Percentiles rank a stretch among this genome's conserved stretches.
phyloP scores from a whole-genome alignment of 1,140 invertebrate genomes.

The Drosophila saltans region DNA sequence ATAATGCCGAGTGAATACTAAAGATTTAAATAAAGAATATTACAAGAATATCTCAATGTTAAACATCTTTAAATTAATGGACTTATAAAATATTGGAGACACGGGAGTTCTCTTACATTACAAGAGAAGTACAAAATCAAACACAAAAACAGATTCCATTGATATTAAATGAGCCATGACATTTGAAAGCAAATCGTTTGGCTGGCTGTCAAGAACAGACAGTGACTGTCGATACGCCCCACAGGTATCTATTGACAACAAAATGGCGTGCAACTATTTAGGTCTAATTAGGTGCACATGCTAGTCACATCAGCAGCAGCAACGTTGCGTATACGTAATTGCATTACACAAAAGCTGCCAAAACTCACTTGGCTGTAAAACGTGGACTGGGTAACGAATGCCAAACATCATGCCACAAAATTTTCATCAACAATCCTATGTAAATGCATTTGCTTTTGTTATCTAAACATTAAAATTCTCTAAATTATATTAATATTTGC shows the following conservation, averaged over 20 bases:
- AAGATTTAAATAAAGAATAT: no score
- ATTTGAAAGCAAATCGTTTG: conserved; percentile 57
- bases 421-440: neutral
- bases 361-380: conserved; percentile 44
- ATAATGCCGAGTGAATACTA: no score
- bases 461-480: neutral
- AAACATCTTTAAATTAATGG: no score
- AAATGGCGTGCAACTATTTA: conserved; percentile 61
- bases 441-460: neutral
- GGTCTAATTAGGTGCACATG: conserved; percentile 56
- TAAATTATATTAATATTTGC: neutral
- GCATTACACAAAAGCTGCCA: conserved; percentile 51
- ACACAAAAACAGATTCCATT: conserved; percentile 26
- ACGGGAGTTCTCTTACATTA: no score
- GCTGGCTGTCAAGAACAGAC: conserved; percentile 60
- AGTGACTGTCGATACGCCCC: conserved; percentile 3
- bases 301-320: conserved; percentile 10
- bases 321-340: conserved; percentile 58
- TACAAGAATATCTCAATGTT: no score
- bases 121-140: neutral
- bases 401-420: neutral
- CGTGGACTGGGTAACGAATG: conserved; percentile 6
- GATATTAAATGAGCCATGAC: conserved; percentile 61
- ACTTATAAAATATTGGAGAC: no score
- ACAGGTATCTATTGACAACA: conserved; percentile 49